Base-by-base conservation (phyloP, 2,113 vertebrate genomes). In the Pterophyllum scalare region DNA sequence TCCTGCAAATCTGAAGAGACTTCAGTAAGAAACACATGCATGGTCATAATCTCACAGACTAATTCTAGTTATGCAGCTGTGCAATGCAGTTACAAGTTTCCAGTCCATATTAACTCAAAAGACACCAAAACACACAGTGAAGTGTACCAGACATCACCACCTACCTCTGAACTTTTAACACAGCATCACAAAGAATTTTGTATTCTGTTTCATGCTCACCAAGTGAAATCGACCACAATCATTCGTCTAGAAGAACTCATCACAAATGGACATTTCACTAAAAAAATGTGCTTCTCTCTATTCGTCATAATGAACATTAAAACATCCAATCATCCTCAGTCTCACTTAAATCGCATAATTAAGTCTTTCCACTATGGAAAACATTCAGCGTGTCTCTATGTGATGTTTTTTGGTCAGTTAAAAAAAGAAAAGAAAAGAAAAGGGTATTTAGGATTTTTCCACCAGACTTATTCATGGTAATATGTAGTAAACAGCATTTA, bases 201-300 rank as follows among this genome's bases (percentile, higher is more conserved):
- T 67, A 17, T 58, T 79, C 11, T n/a, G 17, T 52, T 31, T 72
- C 26, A 52, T 52, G 43, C 3, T 72, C 17, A 58, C 6, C 17
- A 26, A 12, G 64, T 14, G 31, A 77, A 60, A 79, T 40, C 49
- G 43, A 24, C 33, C 3, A 28, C 2, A 46, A 75, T 57, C 67
- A 75, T n/a, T 43, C 10, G 28, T 43, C 22, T 54, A 56, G n/a
- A 52, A 72, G 26, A 72, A 72, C 65, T 52, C 65, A 72, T 52
- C 65, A 72, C 26, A 31, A 52, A 72, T 52, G 43, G 43, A 72
- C 65, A 52, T 72, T 72, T 72, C 65, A 72, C 65, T 20, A 26
- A 31, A 52, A 17, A 35, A 10, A 57, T 52, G 7, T 22, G 0
- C 7, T 59, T 22, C 13, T 19, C 54, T 59, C 35, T 22, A 13